Conservation (phyloP, 2,888 invertebrate species). For the Tiliacea aurago region DNA sequence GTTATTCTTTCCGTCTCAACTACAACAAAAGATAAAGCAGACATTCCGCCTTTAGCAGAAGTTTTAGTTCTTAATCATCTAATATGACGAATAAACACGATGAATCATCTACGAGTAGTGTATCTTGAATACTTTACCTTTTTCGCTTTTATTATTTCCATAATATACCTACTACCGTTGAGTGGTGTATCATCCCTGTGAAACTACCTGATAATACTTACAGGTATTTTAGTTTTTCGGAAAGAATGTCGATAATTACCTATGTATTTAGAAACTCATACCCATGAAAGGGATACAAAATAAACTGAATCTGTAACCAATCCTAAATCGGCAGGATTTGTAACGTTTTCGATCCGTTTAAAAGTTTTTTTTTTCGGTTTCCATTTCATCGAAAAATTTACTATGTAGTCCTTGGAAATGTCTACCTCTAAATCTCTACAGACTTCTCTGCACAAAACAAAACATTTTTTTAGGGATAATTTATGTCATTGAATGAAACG, state of each 20-base stretch:
- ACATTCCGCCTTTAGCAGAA: constrained; percentile 26
- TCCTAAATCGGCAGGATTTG: background rate
- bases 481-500: constrained; percentile 11
- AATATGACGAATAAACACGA: constrained; percentile 57
- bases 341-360: background rate
- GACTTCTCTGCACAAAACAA: background rate
- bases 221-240: background rate
- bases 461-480: background rate
- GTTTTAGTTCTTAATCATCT: constrained; percentile 62
- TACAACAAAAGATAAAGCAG: constrained; percentile 21
- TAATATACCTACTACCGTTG: constrained; percentile 23
- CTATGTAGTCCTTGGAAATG: background rate
- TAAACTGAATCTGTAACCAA: background rate
- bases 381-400: background rate
- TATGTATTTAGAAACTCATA: background rate
- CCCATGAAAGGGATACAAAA: background rate
- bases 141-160: constrained; percentile 45
- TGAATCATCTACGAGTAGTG: constrained; percentile 57
- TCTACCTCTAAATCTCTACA: background rate
- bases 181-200: constrained; percentile 37
- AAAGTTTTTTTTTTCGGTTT: background rate
- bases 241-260: too few relatives aligned
- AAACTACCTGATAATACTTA: constrained; percentile 15
- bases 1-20: background rate
- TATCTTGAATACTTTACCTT: constrained; percentile 52